A percentile compares a stretch with the other conserved stretches of the same genome.
phyloP scores from a whole-genome alignment of 2,888 invertebrate species.

The Stramonita haemastoma region DNA sequence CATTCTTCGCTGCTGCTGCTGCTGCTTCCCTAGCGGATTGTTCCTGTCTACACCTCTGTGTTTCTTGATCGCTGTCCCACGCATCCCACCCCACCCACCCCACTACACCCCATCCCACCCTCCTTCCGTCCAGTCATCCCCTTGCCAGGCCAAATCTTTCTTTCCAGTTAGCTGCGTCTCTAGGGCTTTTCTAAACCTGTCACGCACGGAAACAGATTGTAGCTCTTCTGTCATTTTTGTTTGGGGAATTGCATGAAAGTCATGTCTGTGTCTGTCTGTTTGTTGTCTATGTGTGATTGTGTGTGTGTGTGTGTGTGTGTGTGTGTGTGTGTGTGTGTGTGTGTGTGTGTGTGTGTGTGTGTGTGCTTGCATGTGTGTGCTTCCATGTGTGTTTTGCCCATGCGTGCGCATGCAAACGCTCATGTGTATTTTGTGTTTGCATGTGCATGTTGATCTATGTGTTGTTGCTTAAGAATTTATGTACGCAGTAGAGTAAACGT shows the following conservation, averaged over 20 bases:
- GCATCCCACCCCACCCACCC: neutral
- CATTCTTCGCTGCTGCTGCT: neutral
- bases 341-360: neutral
- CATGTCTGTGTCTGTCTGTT: neutral
- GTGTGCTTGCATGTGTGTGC: neutral
- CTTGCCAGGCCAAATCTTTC: too few relatives aligned
- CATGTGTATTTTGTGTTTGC: neutral
- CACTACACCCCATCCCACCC: neutral
- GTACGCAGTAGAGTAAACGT: too few relatives aligned
- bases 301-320: neutral
- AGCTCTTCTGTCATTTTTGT: too few relatives aligned
- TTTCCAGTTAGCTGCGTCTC: too few relatives aligned
- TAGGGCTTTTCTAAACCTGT: neutral
- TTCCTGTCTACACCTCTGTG: neutral
- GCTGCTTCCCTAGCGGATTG: neutral
- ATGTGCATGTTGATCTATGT: neutral
- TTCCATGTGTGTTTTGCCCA: neutral
- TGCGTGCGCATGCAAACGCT: neutral
- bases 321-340: neutral
- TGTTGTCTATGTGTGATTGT: neutral
- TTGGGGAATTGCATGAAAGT: neutral
- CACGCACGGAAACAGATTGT: too few relatives aligned
- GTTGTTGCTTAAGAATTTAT: too few relatives aligned
- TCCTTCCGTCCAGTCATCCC: neutral
- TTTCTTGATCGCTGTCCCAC: neutral